These are phyloP conservation scores for Colaptes auratus DNA, from an alignment of 2,113 vertebrate species.

Conservation along the genomic window DNA sequence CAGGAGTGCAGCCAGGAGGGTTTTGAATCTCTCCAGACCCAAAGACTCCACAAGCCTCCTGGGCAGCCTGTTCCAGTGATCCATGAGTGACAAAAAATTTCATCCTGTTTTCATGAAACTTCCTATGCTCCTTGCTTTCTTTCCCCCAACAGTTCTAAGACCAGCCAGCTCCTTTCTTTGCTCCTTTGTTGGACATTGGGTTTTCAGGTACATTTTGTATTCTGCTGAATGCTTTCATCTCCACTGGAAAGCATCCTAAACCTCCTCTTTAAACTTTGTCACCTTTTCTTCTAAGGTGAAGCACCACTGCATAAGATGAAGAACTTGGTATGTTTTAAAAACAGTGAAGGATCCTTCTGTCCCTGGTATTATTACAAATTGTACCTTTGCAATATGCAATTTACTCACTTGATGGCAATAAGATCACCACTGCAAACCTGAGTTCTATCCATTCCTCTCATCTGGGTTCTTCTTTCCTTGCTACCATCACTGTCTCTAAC, in stretches of 20 bases:
- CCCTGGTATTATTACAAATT: neutral
- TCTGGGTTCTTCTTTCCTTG: neutral
- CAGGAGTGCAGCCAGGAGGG: no score
- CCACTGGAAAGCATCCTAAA: neutral
- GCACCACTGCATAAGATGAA: neutral
- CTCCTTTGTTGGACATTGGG: neutral
- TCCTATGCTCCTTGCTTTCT: neutral
- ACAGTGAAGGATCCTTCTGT: neutral
- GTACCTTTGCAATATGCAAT: neutral
- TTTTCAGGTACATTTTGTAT: neutral
- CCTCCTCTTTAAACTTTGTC: neutral
- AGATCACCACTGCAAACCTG: neutral
- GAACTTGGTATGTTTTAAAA: neutral
- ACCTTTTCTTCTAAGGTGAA: neutral
- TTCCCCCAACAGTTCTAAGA: neutral
- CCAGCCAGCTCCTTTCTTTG: neutral
- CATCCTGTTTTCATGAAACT: no score
- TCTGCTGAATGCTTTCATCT: neutral
- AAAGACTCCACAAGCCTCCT: no score
- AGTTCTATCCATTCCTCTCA: conserved; percentile 4
- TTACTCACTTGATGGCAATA: neutral
- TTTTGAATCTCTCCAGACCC: no score
- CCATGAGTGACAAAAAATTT: no score
- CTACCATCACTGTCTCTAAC: neutral
- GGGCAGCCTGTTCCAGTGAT: no score